Evolutionary conservation across 2,797 vertebrate genomes (phyloP).

Genomic region (Crypturellus tataupa): DNA sequence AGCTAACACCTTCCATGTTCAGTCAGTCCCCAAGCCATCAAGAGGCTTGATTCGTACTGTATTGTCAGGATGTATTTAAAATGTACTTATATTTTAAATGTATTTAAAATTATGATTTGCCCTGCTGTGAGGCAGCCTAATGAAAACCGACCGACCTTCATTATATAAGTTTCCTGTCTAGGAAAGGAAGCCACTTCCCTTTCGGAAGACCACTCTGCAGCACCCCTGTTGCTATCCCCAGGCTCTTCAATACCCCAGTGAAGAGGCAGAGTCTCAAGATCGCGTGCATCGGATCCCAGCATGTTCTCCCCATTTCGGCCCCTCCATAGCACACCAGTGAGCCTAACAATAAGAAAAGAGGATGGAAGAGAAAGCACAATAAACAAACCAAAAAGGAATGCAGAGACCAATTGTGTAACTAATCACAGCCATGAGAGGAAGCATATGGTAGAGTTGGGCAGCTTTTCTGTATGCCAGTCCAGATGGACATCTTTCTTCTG

Average conservation of each 20-base stretch:
- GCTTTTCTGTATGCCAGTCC: neutral
- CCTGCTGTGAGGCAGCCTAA: conserved; percentile 53
- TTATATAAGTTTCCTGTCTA: conserved; percentile 28
- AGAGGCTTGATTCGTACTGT: conserved; percentile 28
- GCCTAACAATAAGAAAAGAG: neutral
- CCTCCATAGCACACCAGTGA: neutral
- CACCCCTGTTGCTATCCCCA: neutral
- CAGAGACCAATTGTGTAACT: neutral
- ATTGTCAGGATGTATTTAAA: conserved; percentile 40
- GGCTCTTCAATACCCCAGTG: neutral
- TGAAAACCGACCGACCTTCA: conserved; percentile 57
- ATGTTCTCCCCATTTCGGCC: neutral
- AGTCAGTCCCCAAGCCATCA: neutral
- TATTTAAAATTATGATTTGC: conserved; percentile 65
- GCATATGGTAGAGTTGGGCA: neutral
- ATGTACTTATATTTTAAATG: conserved; percentile 28
- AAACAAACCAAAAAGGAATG: neutral
- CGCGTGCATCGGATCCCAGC: neutral
- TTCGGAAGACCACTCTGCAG: neutral
- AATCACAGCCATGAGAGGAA: neutral
- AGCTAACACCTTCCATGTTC: conserved; percentile 12
- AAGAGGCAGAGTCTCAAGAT: neutral
- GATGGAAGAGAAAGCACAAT: neutral
- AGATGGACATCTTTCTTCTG: neutral
- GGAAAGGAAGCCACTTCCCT: neutral